Evolutionary conservation across 1,140 invertebrate species (phyloP).

Genomic region (Microplitis demolitor): DNA sequence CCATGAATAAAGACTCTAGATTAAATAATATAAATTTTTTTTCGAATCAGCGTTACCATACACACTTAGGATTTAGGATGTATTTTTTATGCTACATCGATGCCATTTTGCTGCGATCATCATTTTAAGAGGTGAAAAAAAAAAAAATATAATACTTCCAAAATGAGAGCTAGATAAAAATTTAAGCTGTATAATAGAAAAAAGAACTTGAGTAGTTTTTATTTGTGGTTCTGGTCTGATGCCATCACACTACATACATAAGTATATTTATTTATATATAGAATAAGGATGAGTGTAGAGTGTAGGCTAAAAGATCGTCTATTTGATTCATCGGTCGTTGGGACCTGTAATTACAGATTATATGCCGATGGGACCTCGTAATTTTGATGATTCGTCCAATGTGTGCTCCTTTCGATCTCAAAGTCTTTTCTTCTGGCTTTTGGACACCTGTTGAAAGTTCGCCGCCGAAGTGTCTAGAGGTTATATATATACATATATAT

Average conservation of each 20-base stretch:
- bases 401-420: background rate
- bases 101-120: slow-evolving; percentile 9
- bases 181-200: too few relatives aligned
- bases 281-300: background rate
- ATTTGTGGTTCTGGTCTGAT: too few relatives aligned
- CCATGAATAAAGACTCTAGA: slow-evolving; percentile 30
- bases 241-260: background rate
- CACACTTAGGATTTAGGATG: too few relatives aligned
- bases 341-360: slow-evolving; percentile 41
- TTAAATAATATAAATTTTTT: slow-evolving; percentile 34
- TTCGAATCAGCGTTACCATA: too few relatives aligned
- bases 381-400: slow-evolving; percentile 29
- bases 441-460: slow-evolving; percentile 39
- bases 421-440: background rate
- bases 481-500: background rate
- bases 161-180: too few relatives aligned
- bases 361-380: slow-evolving; percentile 27
- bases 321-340: slow-evolving; percentile 8
- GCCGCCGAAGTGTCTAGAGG: slow-evolving; percentile 20
- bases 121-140: background rate
- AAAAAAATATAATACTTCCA: background rate
- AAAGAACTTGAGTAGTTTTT: too few relatives aligned
- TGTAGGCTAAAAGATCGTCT: background rate
- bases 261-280: background rate
- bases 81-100: too few relatives aligned